Conservation (phyloP, 1,140 invertebrate genomes). For the Atopsyche davidsoni region DNA sequence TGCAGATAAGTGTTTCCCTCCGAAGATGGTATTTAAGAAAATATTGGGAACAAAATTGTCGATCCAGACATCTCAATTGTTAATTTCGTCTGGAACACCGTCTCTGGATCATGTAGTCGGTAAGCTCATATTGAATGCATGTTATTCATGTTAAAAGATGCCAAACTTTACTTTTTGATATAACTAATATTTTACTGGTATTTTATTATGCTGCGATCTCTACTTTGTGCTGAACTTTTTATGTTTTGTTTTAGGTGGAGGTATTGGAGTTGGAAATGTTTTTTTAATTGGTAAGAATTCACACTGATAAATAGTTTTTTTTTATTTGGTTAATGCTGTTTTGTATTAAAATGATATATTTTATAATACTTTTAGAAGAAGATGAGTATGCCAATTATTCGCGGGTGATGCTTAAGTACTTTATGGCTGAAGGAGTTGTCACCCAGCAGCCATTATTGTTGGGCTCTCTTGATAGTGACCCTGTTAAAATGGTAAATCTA, state of each 20-base stretch:
- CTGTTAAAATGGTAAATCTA: slow-evolving; percentile 50
- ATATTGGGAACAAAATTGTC: slow-evolving; percentile 24
- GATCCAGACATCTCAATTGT: slow-evolving; percentile 21
- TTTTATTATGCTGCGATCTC: neutral
- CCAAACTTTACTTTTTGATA: neutral
- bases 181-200: neutral
- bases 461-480: slow-evolving; percentile 64
- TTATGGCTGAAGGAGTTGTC: slow-evolving; percentile 72
- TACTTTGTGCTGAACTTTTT: neutral
- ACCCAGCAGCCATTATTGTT: slow-evolving; percentile 65
- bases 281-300: slow-evolving; percentile 48
- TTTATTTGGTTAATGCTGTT: slow-evolving; percentile 3
- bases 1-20: too few relatives aligned
- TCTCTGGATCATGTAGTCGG: slow-evolving; percentile 63
- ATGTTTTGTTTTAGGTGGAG: slow-evolving; percentile 47
- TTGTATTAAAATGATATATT: slow-evolving; percentile 2
- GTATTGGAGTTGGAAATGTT: slow-evolving; percentile 50
- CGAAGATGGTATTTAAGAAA: slow-evolving; percentile 19
- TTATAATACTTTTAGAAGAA: slow-evolving; percentile 61
- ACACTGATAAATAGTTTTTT: slow-evolving; percentile 1
- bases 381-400: slow-evolving; percentile 69
- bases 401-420: slow-evolving; percentile 72
- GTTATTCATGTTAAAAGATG: slow-evolving; percentile 7
- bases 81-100: slow-evolving; percentile 60
- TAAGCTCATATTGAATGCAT: slow-evolving; percentile 30